phyloP scores from a whole-genome alignment of 2,888 invertebrate genomes.

The Drosophila borborema region DNA sequence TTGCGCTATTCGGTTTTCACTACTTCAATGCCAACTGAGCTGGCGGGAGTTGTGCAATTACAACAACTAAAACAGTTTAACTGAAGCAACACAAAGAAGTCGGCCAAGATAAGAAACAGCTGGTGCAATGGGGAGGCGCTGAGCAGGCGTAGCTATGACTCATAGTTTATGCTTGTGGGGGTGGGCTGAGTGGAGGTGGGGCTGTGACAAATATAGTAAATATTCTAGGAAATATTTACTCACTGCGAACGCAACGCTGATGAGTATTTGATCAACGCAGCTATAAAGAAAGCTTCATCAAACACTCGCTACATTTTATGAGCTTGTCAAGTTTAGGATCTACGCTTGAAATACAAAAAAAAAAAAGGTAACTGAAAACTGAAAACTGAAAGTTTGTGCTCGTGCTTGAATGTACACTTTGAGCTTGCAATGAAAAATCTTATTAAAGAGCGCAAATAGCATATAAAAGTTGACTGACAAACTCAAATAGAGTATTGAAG shows the following conservation, averaged over 20 bases:
- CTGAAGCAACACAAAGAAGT: constrained; percentile 47
- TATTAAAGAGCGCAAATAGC: background rate
- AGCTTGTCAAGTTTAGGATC: background rate
- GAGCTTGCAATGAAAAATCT: background rate
- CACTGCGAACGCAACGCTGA: too few species aligned
- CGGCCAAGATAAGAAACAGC: constrained; percentile 52
- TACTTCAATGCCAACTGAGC: constrained; percentile 5
- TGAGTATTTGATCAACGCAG: background rate
- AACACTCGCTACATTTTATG: background rate
- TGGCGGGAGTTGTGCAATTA: constrained; percentile 30
- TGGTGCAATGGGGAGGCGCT: constrained; percentile 15
- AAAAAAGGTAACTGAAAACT: too few species aligned
- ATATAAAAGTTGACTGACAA: background rate
- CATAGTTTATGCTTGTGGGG: constrained; percentile 1
- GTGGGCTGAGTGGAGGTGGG: background rate
- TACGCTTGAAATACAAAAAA: background rate
- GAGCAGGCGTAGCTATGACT: constrained; percentile 30
- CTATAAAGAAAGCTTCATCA: background rate
- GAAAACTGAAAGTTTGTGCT: background rate
- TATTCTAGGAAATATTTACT: constrained; percentile 4
- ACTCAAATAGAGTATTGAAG: too few species aligned
- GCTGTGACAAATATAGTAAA: background rate
- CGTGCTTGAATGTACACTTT: background rate
- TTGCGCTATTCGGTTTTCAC: constrained; percentile 34
- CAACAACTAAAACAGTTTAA: constrained; percentile 38